phyloP scores from a whole-genome alignment of 2,797 vertebrate species.

The Glossophaga mutica region DNA sequence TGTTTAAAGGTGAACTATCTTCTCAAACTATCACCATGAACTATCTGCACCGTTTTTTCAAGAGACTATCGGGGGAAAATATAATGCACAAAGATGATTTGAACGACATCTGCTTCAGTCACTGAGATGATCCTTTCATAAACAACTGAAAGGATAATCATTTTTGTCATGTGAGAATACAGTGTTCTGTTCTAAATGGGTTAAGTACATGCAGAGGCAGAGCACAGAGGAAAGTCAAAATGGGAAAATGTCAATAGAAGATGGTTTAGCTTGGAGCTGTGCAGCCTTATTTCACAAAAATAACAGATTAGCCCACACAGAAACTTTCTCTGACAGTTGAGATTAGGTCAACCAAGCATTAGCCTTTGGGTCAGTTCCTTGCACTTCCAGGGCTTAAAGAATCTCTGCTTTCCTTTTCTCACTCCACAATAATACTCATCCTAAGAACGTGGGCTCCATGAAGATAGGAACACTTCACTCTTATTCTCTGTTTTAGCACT shows the following conservation, averaged over 20 bases:
- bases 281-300: conserved; percentile 6
- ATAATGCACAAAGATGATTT: conserved; percentile 44
- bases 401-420: not conserved
- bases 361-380: not conserved
- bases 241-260: not conserved
- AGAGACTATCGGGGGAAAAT: conserved; percentile 14
- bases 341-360: not conserved
- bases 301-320: not conserved
- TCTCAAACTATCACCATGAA: not conserved
- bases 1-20: conserved; percentile 8
- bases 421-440: not conserved
- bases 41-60: conserved; percentile 22
- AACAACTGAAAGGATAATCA: conserved; percentile 32
- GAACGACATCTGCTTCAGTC: conserved; percentile 41
- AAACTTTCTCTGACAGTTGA: not conserved
- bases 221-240: conserved; percentile 22
- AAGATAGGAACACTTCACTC: not conserved
- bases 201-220: not conserved
- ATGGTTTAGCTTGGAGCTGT: not conserved
- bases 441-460: not conserved
- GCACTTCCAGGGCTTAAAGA: not conserved
- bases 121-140: conserved; percentile 16
- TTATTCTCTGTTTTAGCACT: not conserved
- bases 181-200: conserved; percentile 38
- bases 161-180: conserved; percentile 25